Base-by-base conservation (phyloP, 1,140 invertebrate genomes). In the Melanaphis sacchari region DNA sequence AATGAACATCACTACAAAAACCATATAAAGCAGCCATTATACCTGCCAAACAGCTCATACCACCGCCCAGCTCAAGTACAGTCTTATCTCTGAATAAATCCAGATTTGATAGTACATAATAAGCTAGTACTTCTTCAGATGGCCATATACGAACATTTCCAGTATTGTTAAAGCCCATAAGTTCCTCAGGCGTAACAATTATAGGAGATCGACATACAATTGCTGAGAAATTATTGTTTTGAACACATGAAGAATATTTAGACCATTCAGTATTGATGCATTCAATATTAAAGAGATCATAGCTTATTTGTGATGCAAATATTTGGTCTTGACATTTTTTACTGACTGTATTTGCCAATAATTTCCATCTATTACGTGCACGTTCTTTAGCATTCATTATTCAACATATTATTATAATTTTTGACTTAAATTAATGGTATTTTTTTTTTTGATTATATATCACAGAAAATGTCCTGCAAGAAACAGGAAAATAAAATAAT, bases 61-160 rank as follows among this genome's bases (percentile, higher is more conserved):
- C 98, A 24, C 97, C 98, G 9, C 98, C 98, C 49, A 98, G 95
- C 95, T 98, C 98, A 94, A 98, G 95, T 7, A 98, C 96, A 94
- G 95, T 96, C 94, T 97, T 97, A 94, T 96, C 96, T 7, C 96
- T 95, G 94, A 98, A 98, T 38, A 96, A 95, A 8, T 96, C 94
- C 76, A 96, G 95, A 95, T 98, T 97, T 94, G 96, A 96, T 59
- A 98, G 95, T 93, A 97, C 96, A 95, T 97, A 97, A 94, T 97
- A 97, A 5, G 97, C 96, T 46, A 98, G 95, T 21, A 98, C 97
- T 95, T 98, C 98, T 95, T 98, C 98, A 9, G 98, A 98, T 22
- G 98, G 98, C 98, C 98, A 98, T 5, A 98, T 96, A 95, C 98
- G 98, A 7, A 98, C 96, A 95, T 98, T 98, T n/a, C 98, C 98